Conservation (phyloP, 1,140 invertebrate species). For the Lycorma delicatula region DNA sequence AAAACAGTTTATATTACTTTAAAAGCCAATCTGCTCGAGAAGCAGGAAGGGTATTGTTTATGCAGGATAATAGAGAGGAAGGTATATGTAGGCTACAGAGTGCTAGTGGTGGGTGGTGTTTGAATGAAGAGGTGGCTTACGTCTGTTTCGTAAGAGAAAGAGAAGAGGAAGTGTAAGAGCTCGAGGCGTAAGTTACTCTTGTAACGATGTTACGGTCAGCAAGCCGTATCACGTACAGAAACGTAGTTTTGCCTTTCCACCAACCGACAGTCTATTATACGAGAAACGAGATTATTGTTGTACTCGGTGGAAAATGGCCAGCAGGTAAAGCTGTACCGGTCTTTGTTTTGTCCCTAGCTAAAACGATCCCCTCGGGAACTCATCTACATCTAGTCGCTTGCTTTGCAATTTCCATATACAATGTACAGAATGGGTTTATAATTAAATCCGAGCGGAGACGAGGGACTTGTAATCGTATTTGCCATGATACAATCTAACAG, state of each 20-base stretch:
- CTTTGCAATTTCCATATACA: not conserved
- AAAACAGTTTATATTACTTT: too few species aligned
- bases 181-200: not conserved
- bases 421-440: slow-evolving; percentile 1
- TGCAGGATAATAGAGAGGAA: too few species aligned
- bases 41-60: too few species aligned
- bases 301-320: not conserved
- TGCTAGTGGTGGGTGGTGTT: too few species aligned
- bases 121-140: too few species aligned
- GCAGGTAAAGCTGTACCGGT: not conserved
- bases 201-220: not conserved
- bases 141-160: too few species aligned
- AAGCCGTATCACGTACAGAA: not conserved
- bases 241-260: too few species aligned
- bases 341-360: not conserved
- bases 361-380: too few species aligned
- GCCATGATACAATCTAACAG: not conserved
- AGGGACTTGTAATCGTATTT: not conserved
- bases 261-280: not conserved
- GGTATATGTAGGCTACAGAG: too few species aligned
- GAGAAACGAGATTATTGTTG: not conserved
- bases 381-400: too few species aligned
- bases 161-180: too few species aligned
- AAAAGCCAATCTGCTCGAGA: too few species aligned
- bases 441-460: not conserved